These are phyloP conservation scores for Paramuricea clavata DNA, from an alignment of 92 coral and sea anemone species.

Conservation along the genomic window DNA sequence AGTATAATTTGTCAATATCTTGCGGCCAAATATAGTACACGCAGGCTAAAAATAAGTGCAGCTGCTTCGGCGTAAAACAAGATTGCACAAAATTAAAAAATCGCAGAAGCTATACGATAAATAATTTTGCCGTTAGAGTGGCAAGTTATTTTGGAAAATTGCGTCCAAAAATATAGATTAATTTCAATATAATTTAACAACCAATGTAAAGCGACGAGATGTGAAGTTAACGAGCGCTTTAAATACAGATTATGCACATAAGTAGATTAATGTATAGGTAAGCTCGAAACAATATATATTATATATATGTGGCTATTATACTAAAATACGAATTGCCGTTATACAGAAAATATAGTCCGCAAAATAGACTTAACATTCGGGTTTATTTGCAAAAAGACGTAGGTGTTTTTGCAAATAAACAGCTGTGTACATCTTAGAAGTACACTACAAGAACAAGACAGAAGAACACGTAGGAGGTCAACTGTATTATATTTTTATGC, in stretches of 20 bases:
- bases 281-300: not conserved
- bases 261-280: not conserved
- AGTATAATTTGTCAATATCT: conserved; percentile 41
- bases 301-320: not conserved
- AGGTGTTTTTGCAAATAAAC: not conserved
- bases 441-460: not conserved
- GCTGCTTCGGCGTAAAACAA: conserved; percentile 24
- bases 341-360: not conserved
- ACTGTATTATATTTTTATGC: not conserved
- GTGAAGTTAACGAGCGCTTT: not conserved
- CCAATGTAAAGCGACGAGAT: not conserved
- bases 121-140: not conserved
- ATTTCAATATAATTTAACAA: not conserved
- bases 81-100: not conserved
- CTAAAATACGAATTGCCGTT: not conserved
- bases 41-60: conserved; percentile 43
- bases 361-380: not conserved
- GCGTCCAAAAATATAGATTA: not conserved
- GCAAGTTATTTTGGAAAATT: not conserved
- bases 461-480: not conserved
- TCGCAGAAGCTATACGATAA: not conserved
- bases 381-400: not conserved
- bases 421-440: not conserved
- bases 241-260: not conserved
- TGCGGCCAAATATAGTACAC: conserved; percentile 39